These are phyloP conservation scores for Tiliqua scincoides DNA, from an alignment of 2,113 vertebrate genomes.

Conservation along the genomic window DNA sequence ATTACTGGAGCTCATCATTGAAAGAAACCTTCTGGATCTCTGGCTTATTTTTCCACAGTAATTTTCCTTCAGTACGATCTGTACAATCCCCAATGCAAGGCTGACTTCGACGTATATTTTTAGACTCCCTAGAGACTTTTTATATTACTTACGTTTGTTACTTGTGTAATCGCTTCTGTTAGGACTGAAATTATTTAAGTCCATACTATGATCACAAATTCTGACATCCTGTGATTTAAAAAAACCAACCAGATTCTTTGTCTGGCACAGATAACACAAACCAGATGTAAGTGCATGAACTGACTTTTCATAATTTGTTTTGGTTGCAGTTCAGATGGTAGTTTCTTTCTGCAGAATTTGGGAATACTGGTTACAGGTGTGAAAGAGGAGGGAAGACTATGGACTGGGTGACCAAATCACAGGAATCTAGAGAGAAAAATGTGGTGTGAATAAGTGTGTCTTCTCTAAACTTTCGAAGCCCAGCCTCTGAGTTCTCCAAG, in stretches of 20 bases:
- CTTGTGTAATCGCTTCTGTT: not conserved
- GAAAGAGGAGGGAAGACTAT: not conserved
- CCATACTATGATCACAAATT: not conserved
- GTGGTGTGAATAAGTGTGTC: no score
- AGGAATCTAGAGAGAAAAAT: not conserved
- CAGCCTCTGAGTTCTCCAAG: no score
- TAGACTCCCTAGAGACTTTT: not conserved
- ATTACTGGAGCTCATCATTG: conserved; percentile 19
- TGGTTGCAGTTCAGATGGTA: not conserved
- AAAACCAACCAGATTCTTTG: not conserved
- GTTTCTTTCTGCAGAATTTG: not conserved
- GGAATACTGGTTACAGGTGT: not conserved
- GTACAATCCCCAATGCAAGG: not conserved
- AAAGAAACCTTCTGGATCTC: not conserved
- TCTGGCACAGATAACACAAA: not conserved
- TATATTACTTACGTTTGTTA: not conserved
- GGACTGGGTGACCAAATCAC: not conserved
- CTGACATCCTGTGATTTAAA: not conserved
- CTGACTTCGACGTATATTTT: not conserved
- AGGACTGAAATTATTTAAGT: conserved; percentile 18
- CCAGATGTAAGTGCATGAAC: not conserved
- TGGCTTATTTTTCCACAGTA: conserved; percentile 1
- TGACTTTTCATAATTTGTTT: not conserved
- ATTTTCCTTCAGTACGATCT: not conserved
- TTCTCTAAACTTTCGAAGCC: no score